Conservation (phyloP, 37 sponge, comb jelly and placozoan genomes). For the Ianthella basta region DNA sequence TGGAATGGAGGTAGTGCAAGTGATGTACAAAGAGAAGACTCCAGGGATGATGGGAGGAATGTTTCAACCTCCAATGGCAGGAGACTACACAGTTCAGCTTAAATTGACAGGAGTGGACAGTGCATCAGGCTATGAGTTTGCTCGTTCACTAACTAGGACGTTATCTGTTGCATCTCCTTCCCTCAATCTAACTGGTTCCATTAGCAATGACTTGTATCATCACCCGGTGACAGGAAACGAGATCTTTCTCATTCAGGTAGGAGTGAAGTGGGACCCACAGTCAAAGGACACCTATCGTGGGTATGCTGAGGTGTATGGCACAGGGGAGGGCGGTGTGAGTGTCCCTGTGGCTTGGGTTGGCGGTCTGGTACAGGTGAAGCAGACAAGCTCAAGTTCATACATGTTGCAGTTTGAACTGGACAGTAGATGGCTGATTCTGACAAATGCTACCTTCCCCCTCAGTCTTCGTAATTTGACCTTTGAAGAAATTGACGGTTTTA, state of each 20-base stretch:
- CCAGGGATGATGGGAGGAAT: not conserved
- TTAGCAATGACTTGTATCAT: not conserved
- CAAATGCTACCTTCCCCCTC: conserved; percentile 9
- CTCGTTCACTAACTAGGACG: not conserved
- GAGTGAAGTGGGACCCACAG: not conserved
- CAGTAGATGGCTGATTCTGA: conserved; percentile 1
- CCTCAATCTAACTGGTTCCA: not conserved
- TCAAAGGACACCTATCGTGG: not conserved
- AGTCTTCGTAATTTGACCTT: not conserved
- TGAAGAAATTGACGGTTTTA: not conserved
- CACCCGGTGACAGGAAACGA: not conserved
- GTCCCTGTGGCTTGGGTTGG: conserved; percentile 27
- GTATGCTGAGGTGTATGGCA: conserved; percentile 15
- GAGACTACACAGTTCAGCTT: not conserved
- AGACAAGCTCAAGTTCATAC: not conserved
- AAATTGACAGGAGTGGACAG: not conserved
- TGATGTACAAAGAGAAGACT: not conserved
- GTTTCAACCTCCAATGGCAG: not conserved
- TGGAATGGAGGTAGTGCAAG: not conserved
- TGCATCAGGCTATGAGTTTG: not conserved
- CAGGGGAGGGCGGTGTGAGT: not conserved
- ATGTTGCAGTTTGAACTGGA: conserved; percentile 20
- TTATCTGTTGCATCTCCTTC: conserved; percentile 17
- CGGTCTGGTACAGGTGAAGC: conserved; percentile 4
- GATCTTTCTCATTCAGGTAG: not conserved